These are phyloP conservation scores for Platypus cylindrus DNA, from an alignment of 2,888 invertebrate species.

Conservation along the genomic window DNA sequence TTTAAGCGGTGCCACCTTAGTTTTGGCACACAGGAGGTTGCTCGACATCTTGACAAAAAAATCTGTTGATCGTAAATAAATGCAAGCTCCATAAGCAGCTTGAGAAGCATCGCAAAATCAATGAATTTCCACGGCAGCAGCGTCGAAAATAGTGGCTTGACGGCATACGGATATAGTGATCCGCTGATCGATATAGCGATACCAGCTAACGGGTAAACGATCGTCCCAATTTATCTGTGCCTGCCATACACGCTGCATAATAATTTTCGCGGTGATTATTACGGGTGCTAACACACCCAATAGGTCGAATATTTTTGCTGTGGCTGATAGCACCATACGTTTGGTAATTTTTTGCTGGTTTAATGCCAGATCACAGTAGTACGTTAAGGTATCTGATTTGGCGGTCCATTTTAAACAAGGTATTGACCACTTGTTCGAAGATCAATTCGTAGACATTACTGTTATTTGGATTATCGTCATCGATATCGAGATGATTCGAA, in stretches of 20 bases:
- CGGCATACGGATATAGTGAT: too few species aligned
- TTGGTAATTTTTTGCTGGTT: too few species aligned
- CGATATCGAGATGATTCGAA: conserved; percentile 10
- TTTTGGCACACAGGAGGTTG: conserved; percentile 14
- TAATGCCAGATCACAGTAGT: too few species aligned
- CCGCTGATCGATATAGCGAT: too few species aligned
- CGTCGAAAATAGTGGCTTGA: too few species aligned
- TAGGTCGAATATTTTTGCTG: conserved; percentile 18
- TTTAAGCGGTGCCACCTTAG: conserved; percentile 16
- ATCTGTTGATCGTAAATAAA: conserved; percentile 11
- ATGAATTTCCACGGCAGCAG: conserved; percentile 13
- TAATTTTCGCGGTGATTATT: conserved; percentile 17
- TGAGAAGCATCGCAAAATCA: conserved; percentile 13
- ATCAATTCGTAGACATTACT: background rate
- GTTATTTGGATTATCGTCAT: conserved; percentile 1
- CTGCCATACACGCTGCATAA: conserved; percentile 15
- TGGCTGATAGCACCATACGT: conserved; percentile 14
- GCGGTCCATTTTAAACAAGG: too few species aligned
- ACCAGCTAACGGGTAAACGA: too few species aligned
- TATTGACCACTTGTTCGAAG: background rate
- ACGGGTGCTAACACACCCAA: conserved; percentile 18
- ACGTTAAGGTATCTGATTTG: too few species aligned
- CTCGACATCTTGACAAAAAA: conserved; percentile 3
- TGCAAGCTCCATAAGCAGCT: conserved; percentile 13
- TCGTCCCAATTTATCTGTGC: conserved; percentile 18